These are phyloP conservation scores for Rhinoraja longicauda DNA, from an alignment of 2,797 vertebrate genomes.

Conservation along the genomic window DNA sequence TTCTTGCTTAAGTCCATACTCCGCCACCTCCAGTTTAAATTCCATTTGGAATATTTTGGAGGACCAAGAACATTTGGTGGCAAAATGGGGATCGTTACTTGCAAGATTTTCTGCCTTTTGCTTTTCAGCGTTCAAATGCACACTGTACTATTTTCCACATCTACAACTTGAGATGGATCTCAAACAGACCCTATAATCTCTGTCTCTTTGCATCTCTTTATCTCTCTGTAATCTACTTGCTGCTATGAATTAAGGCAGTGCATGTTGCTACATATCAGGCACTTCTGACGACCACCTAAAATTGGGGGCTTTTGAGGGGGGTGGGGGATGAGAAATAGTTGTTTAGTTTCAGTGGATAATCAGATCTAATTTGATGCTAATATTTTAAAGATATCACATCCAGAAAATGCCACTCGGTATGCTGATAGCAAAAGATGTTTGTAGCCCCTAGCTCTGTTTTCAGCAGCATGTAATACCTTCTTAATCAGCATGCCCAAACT, in stretches of 20 bases:
- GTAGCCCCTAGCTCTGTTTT: constrained; percentile 11
- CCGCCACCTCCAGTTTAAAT: too few relatives aligned
- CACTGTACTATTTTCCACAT: background rate
- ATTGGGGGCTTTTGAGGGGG: background rate
- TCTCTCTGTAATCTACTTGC: constrained; percentile 31
- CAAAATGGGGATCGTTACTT: background rate
- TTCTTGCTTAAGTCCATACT: too few relatives aligned
- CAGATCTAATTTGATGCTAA: constrained; percentile 23
- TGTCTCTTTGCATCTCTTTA: constrained; percentile 19
- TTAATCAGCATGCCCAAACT: constrained; percentile 33
- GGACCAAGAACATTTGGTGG: background rate
- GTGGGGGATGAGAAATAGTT: background rate
- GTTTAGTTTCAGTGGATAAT: background rate
- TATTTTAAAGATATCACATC: background rate
- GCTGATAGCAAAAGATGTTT: background rate
- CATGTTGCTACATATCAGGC: constrained; percentile 32
- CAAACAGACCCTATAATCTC: background rate
- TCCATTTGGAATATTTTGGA: too few relatives aligned
- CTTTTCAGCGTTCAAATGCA: background rate
- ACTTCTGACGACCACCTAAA: constrained; percentile 13
- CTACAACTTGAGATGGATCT: background rate
- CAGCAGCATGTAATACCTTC: constrained; percentile 26
- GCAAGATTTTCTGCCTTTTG: background rate
- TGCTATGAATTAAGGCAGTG: constrained; percentile 14
- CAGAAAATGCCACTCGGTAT: background rate